Evolutionary conservation across 2,113 vertebrate species (phyloP).

Genomic region (Lycaon pictus): DNA sequence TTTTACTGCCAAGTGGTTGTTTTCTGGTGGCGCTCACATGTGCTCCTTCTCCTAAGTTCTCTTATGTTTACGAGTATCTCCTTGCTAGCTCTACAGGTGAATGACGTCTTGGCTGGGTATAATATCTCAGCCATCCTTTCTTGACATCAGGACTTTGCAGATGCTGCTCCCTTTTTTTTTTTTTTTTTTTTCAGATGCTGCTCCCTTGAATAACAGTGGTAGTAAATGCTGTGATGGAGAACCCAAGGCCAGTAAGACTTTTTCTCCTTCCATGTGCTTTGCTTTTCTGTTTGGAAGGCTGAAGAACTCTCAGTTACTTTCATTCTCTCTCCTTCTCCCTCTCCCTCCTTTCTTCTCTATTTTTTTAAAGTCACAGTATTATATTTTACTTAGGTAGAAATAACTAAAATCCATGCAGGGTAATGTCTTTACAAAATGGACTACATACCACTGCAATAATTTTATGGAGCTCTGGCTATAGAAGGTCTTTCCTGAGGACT

Average conservation of each 20-base stretch:
- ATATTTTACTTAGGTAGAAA: constrained; percentile 35
- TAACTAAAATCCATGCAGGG: background rate
- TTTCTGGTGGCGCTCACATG: background rate
- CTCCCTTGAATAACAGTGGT: background rate
- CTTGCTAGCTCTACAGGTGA: background rate
- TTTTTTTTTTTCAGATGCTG: background rate
- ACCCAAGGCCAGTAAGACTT: background rate
- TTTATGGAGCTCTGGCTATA: background rate
- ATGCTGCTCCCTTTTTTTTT: background rate
- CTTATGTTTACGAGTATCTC: background rate
- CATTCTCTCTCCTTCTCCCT: background rate
- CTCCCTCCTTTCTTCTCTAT: background rate
- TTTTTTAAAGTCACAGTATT: background rate
- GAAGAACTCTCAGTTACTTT: constrained; percentile 30
- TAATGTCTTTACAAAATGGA: constrained; percentile 19
- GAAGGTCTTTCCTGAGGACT: constrained; percentile 1
- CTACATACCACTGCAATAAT: background rate
- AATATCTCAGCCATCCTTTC: background rate
- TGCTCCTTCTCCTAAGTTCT: background rate
- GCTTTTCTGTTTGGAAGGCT: constrained; percentile 32
- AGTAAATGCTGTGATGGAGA: background rate
- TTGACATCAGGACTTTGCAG: background rate
- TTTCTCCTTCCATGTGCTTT: background rate
- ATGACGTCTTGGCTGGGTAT: background rate
- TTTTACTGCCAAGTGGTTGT: background rate